These are phyloP conservation scores for Thalpophila matura DNA, from an alignment of 2,888 invertebrate genomes.

Conservation along the genomic window DNA sequence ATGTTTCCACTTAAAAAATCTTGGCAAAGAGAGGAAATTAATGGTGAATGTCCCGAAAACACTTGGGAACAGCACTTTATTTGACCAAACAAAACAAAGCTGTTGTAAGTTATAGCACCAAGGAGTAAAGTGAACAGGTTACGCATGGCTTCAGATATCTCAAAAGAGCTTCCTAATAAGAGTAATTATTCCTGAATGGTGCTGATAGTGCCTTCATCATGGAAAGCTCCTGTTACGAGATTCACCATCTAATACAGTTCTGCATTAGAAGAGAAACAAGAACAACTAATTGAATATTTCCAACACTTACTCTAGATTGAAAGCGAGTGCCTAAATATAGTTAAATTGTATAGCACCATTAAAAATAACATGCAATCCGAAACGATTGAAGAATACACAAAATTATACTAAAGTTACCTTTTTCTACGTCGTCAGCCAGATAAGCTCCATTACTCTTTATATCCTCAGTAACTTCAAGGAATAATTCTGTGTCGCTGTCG, in stretches of 20 bases:
- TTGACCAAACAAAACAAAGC: background rate
- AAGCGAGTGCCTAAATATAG: slow-evolving; percentile 11
- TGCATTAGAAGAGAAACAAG: slow-evolving; percentile 1
- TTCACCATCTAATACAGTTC: background rate
- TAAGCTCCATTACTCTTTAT: background rate
- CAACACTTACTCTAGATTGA: slow-evolving; percentile 3
- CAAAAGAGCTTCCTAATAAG: background rate
- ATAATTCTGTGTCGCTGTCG: slow-evolving; percentile 13
- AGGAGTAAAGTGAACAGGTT: background rate
- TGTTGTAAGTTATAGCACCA: background rate
- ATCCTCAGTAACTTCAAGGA: slow-evolving; percentile 19
- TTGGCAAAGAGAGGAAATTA: background rate
- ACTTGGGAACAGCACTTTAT: too few species aligned
- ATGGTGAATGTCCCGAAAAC: too few species aligned
- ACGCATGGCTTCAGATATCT: background rate
- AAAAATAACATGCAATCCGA: slow-evolving; percentile 10
- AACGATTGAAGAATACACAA: slow-evolving; percentile 23
- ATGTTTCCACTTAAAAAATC: slow-evolving; percentile 3
- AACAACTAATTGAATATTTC: slow-evolving; percentile 8
- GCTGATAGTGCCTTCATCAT: background rate
- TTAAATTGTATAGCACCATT: background rate
- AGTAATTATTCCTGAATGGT: background rate
- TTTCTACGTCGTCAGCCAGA: background rate
- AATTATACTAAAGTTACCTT: slow-evolving; percentile 44
- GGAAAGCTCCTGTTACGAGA: background rate